phyloP scores from a whole-genome alignment of 2,888 invertebrate species.

The Rhodophaea formosa region DNA sequence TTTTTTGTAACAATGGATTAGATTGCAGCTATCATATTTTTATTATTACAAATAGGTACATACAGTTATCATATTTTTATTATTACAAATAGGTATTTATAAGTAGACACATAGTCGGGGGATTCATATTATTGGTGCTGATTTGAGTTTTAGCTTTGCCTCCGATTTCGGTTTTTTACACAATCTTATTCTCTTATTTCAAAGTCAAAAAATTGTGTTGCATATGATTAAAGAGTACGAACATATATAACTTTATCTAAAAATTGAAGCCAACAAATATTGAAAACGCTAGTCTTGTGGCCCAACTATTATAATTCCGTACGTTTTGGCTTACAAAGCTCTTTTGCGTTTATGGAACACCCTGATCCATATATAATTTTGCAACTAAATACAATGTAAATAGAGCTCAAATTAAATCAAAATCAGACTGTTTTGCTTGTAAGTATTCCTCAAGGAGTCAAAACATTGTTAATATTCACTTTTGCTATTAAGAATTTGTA shows the following conservation, averaged over 20 bases:
- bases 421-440: background rate
- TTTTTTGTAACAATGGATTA: too few species aligned
- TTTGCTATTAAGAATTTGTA: conserved; percentile 1
- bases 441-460: background rate
- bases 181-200: too few species aligned
- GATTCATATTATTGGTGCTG: too few species aligned
- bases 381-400: background rate
- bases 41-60: too few species aligned
- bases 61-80: too few species aligned
- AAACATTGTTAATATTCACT: background rate
- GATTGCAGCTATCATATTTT: too few species aligned
- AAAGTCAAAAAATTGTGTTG: too few species aligned
- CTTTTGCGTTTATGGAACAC: background rate
- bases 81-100: too few species aligned
- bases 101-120: too few species aligned
- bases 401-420: background rate
- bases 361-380: background rate
- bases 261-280: background rate
- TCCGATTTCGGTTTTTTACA: too few species aligned
- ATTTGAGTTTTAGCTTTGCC: too few species aligned
- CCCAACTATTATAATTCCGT: background rate
- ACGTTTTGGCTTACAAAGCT: background rate
- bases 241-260: background rate
- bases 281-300: background rate
- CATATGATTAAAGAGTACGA: too few species aligned